Conservation (phyloP, 2,888 invertebrate genomes). For the Apoderus coryli region DNA sequence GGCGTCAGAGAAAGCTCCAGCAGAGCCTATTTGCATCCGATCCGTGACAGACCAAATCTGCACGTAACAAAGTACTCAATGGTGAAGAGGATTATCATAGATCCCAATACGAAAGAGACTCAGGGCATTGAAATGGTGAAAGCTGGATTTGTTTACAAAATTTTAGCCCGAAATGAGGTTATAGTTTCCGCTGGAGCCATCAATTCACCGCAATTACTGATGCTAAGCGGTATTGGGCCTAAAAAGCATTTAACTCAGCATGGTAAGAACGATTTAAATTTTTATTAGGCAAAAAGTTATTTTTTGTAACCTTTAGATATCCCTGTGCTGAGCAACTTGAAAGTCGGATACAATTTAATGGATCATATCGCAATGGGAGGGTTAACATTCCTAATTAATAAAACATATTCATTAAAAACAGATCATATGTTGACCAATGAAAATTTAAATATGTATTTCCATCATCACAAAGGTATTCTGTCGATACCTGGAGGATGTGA, state of each 20-base stretch:
- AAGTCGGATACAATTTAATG: constrained; percentile 39
- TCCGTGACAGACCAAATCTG: constrained; percentile 35
- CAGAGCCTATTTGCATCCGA: constrained; percentile 36
- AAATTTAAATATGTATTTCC: constrained; percentile 26
- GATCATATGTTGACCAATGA: constrained; percentile 24
- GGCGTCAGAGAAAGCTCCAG: constrained; percentile 37
- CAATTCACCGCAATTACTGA: constrained; percentile 63
- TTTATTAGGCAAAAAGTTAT: neutral
- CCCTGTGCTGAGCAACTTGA: constrained; percentile 35
- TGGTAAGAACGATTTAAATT: constrained; percentile 14
- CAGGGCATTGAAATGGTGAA: constrained; percentile 34
- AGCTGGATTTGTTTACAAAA: constrained; percentile 22
- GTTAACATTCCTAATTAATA: constrained; percentile 47
- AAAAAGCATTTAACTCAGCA: constrained; percentile 29
- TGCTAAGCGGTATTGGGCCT: constrained; percentile 49
- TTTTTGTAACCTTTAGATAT: constrained; percentile 22
- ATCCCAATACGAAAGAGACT: constrained; percentile 29
- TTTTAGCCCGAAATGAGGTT: constrained; percentile 38
- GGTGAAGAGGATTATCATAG: constrained; percentile 34
- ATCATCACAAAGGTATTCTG: constrained; percentile 33
- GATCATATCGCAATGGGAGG: constrained; percentile 48
- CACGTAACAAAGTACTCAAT: constrained; percentile 36
- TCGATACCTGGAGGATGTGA: constrained; percentile 50
- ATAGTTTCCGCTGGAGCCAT: constrained; percentile 50
- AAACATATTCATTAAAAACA: constrained; percentile 31